phyloP scores from a whole-genome alignment of 2,113 vertebrate species.

The Eretmochelys imbricata region DNA sequence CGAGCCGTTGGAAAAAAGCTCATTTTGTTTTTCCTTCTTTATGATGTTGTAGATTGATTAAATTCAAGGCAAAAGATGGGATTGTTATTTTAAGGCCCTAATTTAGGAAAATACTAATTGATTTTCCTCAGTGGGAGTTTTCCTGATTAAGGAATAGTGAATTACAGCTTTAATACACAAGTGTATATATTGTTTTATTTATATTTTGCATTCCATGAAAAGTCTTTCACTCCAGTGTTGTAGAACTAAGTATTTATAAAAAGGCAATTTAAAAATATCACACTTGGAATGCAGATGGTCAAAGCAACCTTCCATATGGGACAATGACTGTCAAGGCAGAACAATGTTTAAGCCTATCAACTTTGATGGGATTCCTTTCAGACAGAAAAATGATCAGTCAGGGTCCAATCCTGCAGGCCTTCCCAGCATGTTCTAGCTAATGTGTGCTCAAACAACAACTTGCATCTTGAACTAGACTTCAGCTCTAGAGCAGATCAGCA shows the following conservation, averaged over 20 bases:
- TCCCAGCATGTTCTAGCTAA: background rate
- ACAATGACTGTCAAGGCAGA: background rate
- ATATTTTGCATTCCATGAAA: background rate
- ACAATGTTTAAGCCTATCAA: background rate
- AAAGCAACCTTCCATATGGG: background rate
- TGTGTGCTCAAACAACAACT: background rate
- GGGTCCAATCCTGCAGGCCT: background rate
- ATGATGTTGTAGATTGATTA: background rate
- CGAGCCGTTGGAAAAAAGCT: background rate
- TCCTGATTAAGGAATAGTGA: background rate
- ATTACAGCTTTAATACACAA: background rate
- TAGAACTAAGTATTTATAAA: conserved; percentile 34
- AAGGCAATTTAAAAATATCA: background rate
- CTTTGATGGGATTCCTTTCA: background rate
- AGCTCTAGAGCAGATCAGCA: background rate
- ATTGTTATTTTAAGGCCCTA: background rate
- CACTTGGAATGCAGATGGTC: background rate
- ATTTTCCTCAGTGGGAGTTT: background rate
- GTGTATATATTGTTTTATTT: background rate
- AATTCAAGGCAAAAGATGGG: background rate
- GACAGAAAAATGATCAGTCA: background rate
- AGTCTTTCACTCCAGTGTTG: background rate
- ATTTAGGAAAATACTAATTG: background rate
- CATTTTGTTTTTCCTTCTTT: background rate
- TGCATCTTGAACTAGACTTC: background rate